These are phyloP conservation scores for Chalcis sispes DNA, from an alignment of 2,888 invertebrate species.

Conservation along the genomic window DNA sequence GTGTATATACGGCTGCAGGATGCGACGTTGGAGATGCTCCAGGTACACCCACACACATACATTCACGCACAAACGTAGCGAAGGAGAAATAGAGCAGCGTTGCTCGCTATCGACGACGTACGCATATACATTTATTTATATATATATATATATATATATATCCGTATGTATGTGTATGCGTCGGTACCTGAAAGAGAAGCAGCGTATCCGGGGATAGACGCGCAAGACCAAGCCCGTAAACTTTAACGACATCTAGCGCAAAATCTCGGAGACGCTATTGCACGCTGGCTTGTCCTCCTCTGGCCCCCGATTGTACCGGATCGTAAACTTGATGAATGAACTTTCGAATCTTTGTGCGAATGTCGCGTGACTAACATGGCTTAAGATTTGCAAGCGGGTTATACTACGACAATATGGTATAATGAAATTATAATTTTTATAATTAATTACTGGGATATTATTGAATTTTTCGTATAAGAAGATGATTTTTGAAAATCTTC, in stretches of 20 bases:
- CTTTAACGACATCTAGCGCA: conserved; percentile 70
- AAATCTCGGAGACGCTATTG: conserved; percentile 70
- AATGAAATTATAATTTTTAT: no score
- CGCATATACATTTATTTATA: no score
- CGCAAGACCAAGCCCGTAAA: conserved; percentile 74
- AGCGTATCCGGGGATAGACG: conserved; percentile 46
- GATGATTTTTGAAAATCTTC: no score
- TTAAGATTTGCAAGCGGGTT: no score
- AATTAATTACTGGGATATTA: no score
- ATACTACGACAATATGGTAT: no score
- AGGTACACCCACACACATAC: neutral
- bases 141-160: conserved; percentile 2
- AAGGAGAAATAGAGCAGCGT: no score
- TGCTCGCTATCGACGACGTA: no score
- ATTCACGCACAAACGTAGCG: neutral
- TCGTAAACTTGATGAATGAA: conserved; percentile 70
- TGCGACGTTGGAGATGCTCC: neutral
- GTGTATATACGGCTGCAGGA: neutral
- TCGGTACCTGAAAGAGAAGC: neutral
- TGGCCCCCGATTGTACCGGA: conserved; percentile 21
- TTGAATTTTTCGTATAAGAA: no score
- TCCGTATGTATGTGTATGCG: neutral
- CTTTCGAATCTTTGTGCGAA: conserved; percentile 61
- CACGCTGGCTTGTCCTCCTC: no score
- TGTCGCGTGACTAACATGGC: no score